A percentile compares a stretch with the other conserved stretches of the same genome.
phyloP scores from a whole-genome alignment of 2,888 invertebrate species.

The Oligia strigilis region DNA sequence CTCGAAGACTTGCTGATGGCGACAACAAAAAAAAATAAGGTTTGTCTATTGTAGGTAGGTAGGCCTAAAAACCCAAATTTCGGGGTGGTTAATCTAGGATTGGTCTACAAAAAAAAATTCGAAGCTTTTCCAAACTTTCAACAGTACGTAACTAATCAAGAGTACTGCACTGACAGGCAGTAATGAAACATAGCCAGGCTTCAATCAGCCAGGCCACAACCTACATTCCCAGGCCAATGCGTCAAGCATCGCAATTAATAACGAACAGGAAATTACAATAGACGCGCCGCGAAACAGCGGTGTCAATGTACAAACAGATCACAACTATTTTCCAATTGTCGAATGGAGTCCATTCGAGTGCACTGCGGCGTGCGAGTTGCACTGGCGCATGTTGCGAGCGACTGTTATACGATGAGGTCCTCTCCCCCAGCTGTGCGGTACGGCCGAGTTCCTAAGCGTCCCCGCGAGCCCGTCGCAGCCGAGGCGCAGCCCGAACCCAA shows the following conservation, averaged over 20 bases:
- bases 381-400: conserved; percentile 58
- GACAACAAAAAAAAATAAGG: no score
- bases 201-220: background rate
- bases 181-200: background rate
- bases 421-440: conserved; percentile 95
- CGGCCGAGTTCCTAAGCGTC: conserved; percentile 98
- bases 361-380: conserved; percentile 69
- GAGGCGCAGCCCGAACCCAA: conserved; percentile 74
- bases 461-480: conserved; percentile 91
- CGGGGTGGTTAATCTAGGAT: background rate
- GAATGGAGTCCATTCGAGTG: conserved; percentile 69
- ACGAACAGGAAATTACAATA: conserved; percentile 59
- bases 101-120: background rate
- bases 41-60: background rate
- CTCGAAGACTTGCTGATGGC: no score
- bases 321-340: conserved; percentile 82
- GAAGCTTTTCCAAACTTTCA: background rate
- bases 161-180: background rate
- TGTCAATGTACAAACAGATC: conserved; percentile 65
- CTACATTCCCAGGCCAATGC: conserved; percentile 35
- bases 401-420: conserved; percentile 40
- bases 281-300: conserved; percentile 61
- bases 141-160: background rate
- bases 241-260: conserved; percentile 46
- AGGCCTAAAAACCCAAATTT: background rate